Base-by-base conservation (phyloP, 1,140 invertebrate species). In the Drosophila orosa region DNA sequence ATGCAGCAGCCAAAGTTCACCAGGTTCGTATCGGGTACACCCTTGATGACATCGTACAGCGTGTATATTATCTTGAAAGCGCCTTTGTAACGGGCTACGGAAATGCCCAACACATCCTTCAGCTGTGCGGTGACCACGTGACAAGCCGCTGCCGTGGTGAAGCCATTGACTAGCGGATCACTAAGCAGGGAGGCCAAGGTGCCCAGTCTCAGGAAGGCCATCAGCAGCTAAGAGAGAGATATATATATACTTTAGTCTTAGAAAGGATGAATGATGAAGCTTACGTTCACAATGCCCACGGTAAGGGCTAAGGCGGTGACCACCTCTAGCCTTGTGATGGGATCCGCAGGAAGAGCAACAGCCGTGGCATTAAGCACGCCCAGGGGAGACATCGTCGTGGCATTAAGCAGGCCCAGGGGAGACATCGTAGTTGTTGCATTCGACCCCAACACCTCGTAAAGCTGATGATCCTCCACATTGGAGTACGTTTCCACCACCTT, bases 111-210 rank as follows among this genome's bases (percentile, higher is more conserved):
- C 1, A 98, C 93, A 92, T 97, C 96, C 90, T 97, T 97, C 2
- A 98, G 92, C 93, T 99, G 98, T 5, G 97, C 98, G 0, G 95
- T 95, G n/a, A 98, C 92, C 13, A 99, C 98, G 82, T 98, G 97
- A 58, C 98, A 93, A 0, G 97, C 97, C 5, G 97, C 97, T 1
- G 96, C 97, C 0, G 97, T 98, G 2, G 97, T 98, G 90, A 98
- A 98, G 1, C 97, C 97, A 74, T 95, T 97, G 1, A 99, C 96
- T 67, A 99, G 93, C 1, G 97, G 96, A 84, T 98, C 97, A 1
- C 97, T 97, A 10, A 99, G 93, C 35, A 98, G 93, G 0, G 96
- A 95, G 13, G 96, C 96, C 61, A 98, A 93, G 27, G 96, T 95
- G 5, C 98, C 98, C 56, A 99, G 92, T 25, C 96, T 94, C 15